A percentile compares a stretch with the other conserved stretches of the same genome.
These are phyloP conservation scores for Mormoops blainvillei DNA, from an alignment of 2,113 vertebrate genomes.

Conservation along the genomic window DNA sequence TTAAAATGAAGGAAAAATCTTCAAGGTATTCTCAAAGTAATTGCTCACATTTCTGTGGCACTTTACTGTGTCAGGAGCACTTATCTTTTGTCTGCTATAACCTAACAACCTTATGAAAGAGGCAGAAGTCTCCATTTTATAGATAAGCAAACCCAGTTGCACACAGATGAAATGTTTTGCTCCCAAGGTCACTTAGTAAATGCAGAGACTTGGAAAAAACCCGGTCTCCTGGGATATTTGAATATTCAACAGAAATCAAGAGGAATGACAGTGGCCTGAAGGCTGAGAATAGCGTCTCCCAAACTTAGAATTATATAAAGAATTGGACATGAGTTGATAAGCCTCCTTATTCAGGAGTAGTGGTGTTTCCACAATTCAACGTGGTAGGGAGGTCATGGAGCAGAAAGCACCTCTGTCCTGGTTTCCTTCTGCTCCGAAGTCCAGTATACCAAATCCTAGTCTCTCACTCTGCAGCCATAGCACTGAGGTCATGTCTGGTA, in stretches of 20 bases:
- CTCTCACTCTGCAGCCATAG: not conserved
- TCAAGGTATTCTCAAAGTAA: not conserved
- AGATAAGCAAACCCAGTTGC: not conserved
- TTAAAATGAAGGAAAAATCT: not conserved
- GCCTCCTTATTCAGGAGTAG: not conserved
- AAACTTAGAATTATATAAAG: not conserved
- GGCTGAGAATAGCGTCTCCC: not conserved
- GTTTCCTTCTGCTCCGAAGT: not conserved
- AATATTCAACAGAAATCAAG: not conserved
- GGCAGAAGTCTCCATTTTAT: not conserved
- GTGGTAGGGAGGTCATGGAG: not conserved
- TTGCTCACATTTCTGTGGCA: not conserved
- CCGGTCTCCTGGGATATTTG: not conserved
- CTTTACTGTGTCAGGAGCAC: not conserved
- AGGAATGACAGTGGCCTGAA: not conserved
- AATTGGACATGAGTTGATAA: not conserved
- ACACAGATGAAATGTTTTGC: not conserved
- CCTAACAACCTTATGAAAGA: not conserved
- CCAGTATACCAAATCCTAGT: not conserved
- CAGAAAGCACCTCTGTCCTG: not conserved
- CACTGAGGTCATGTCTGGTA: not conserved
- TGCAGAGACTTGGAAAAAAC: not conserved
- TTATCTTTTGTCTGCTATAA: not conserved
- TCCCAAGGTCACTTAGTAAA: not conserved
- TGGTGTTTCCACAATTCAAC: not conserved